These are phyloP conservation scores for Mustela lutreola DNA, from an alignment of 2,113 vertebrate genomes.

Conservation along the genomic window DNA sequence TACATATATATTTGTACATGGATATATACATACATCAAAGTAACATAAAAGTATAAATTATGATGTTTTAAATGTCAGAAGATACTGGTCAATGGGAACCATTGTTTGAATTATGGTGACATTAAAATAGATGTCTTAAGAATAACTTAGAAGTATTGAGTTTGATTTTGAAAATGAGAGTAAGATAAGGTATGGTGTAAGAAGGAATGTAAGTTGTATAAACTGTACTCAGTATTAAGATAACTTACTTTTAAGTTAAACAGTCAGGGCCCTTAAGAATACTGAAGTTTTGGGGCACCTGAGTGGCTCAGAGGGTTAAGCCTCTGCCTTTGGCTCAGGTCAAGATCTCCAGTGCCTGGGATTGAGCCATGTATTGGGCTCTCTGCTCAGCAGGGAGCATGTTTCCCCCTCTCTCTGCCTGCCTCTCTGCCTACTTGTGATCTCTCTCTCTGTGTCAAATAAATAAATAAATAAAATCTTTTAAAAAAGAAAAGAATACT, in stretches of 20 bases:
- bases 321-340: no score
- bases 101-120: neutral
- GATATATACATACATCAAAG: neutral
- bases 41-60: neutral
- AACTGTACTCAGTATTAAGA: neutral
- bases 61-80: neutral
- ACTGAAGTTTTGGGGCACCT: neutral
- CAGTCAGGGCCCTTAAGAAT: neutral
- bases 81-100: neutral
- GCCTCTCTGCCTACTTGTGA: no score
- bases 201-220: neutral
- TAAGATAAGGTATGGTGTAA: neutral
- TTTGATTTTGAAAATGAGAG: slow-evolving; percentile 29
- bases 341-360: no score
- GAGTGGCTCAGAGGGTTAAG: no score
- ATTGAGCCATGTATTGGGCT: no score
- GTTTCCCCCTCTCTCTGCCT: no score
- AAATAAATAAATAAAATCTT: no score
- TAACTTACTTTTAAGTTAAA: neutral
- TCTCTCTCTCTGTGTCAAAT: no score
- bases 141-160: neutral
- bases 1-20: neutral
- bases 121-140: neutral
- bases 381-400: no score
- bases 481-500: no score